Conservation (phyloP, 2,888 invertebrate species). For the Agapostemon virescens region DNA sequence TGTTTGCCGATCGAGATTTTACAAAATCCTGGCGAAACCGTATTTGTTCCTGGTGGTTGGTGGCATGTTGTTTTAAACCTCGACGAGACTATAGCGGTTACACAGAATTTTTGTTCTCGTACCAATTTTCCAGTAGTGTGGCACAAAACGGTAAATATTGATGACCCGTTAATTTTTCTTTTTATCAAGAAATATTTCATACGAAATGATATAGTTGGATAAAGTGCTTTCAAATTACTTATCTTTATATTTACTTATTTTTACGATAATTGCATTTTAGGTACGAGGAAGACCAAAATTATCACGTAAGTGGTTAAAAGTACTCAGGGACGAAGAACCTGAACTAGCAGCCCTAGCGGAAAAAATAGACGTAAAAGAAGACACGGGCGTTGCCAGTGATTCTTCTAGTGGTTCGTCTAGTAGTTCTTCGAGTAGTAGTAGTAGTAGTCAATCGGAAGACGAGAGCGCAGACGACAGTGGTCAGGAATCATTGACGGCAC, state of each 20-base stretch:
- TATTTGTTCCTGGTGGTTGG: conserved; percentile 99
- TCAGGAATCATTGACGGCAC: conserved; percentile 93
- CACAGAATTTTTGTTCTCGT: conserved; percentile 97
- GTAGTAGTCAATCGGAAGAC: conserved; percentile 84
- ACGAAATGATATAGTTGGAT: no score
- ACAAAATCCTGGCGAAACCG: conserved; percentile 97
- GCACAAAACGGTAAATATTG: conserved; percentile 91
- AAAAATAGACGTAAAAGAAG: conserved; percentile 90
- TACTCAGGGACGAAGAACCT: conserved; percentile 87
- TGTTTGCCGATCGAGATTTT: conserved; percentile 97
- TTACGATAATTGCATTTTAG: conserved; percentile 54
- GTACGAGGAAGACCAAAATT: conserved; percentile 96
- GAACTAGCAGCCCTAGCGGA: conserved; percentile 90
- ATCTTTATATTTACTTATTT: no score
- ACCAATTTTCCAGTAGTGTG: conserved; percentile 98
- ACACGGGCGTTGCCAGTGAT: conserved; percentile 96
- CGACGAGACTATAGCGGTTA: conserved; percentile 97
- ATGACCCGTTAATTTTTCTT: background rate
- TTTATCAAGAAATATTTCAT: background rate
- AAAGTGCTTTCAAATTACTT: no score
- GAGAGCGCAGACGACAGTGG: conserved; percentile 89
- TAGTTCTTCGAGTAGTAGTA: conserved; percentile 87
- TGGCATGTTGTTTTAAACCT: conserved; percentile 99
- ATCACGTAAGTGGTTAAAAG: conserved; percentile 94
- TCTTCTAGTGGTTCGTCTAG: conserved; percentile 92